phyloP scores from a whole-genome alignment of 1,140 invertebrate species.

The Neotoxoptera formosana region DNA sequence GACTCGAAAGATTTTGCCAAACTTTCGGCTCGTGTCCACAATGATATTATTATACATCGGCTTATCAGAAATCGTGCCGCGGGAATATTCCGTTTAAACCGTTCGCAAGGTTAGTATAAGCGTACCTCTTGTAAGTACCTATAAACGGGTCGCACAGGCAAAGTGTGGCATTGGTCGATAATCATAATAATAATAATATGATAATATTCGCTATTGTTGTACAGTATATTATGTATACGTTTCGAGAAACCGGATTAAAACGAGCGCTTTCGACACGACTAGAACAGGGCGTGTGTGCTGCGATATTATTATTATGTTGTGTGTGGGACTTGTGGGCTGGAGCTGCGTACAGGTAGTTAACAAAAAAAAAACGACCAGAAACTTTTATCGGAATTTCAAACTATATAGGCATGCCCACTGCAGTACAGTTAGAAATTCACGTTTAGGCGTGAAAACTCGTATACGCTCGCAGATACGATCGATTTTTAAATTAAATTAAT shows the following conservation, averaged over 20 bases:
- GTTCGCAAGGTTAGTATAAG: no score
- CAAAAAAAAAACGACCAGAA: constrained; percentile 10
- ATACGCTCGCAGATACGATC: not conserved
- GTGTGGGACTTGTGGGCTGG: constrained; percentile 45
- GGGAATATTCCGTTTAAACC: no score
- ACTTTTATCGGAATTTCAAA: not conserved
- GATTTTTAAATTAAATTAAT: not conserved
- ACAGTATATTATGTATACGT: no score
- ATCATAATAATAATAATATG: constrained; percentile 52
- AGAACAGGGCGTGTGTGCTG: constrained; percentile 44
- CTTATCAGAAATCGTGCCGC: no score
- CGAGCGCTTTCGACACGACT: constrained; percentile 47
- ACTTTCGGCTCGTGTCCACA: not conserved
- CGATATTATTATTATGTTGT: not conserved
- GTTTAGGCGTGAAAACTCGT: not conserved
- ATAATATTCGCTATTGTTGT: constrained; percentile 48
- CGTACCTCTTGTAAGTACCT: no score
- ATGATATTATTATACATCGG: no score
- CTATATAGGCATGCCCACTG: not conserved
- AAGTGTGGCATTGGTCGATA: constrained; percentile 52
- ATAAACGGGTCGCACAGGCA: not conserved
- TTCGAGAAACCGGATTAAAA: constrained; percentile 50
- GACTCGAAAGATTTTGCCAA: not conserved
- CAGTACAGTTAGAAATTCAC: not conserved
- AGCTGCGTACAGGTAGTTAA: not conserved